Conservation (phyloP, 2,113 vertebrate genomes). For the Malurus melanocephalus region DNA sequence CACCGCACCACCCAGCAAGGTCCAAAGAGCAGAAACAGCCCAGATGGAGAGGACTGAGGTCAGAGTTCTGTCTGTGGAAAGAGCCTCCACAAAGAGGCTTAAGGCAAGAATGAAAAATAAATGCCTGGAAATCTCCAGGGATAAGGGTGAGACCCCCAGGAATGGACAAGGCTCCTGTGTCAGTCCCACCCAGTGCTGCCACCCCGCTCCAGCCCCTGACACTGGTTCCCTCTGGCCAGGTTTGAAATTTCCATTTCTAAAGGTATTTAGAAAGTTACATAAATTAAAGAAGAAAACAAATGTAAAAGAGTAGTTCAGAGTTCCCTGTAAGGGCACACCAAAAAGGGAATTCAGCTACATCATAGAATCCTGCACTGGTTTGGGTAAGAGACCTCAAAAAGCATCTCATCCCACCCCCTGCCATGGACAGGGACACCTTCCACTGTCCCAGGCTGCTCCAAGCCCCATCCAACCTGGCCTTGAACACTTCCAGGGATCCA, state of each 20-base stretch:
- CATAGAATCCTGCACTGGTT: background rate
- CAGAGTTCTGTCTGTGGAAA: background rate
- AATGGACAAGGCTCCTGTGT: rapidly evolving
- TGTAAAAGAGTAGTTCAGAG: background rate
- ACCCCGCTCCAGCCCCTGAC: background rate
- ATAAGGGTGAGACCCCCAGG: background rate
- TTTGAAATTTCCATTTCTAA: background rate
- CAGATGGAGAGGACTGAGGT: background rate
- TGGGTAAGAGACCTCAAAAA: background rate
- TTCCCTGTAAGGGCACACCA: background rate
- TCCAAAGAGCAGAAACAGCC: background rate
- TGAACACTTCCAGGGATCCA: background rate
- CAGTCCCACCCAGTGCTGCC: background rate
- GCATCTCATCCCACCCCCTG: background rate
- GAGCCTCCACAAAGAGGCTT: background rate
- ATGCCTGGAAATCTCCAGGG: background rate
- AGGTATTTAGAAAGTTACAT: background rate
- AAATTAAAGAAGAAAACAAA: background rate
- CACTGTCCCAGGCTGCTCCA: rapidly evolving
- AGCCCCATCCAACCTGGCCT: rapidly evolving
- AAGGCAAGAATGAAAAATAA: background rate
- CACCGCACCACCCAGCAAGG: rapidly evolving
- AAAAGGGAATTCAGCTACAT: background rate
- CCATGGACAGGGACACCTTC: background rate
- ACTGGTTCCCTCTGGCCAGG: background rate